phyloP scores from a whole-genome alignment of 1,140 invertebrate genomes.

The Drosophila nikananu region DNA sequence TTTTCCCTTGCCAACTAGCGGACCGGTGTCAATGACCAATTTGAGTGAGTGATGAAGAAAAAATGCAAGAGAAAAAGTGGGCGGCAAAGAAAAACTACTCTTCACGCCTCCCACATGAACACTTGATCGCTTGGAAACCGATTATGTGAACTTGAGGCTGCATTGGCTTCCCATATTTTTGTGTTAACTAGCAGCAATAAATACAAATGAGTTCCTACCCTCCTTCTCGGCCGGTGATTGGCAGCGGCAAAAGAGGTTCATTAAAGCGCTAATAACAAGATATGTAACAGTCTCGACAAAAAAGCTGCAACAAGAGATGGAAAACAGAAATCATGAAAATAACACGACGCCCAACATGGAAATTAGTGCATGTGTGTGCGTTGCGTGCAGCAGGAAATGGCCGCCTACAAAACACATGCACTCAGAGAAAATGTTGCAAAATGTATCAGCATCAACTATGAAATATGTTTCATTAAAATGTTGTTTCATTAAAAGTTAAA shows the following conservation, averaged over 20 bases:
- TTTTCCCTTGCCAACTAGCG: no score
- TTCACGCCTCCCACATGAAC: constrained; percentile 60
- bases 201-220: constrained; percentile 36
- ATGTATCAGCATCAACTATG: no score
- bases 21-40: constrained; percentile 59
- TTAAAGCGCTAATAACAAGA: constrained; percentile 72
- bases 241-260: constrained; percentile 73
- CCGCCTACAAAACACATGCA: constrained; percentile 39
- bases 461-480: not conserved
- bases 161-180: constrained; percentile 39
- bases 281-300: constrained; percentile 45
- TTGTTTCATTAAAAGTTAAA: not conserved
- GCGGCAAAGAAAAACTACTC: constrained; percentile 29
- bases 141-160: constrained; percentile 39
- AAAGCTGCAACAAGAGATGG: constrained; percentile 37
- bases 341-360: constrained; percentile 47
- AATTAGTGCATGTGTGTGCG: constrained; percentile 45
- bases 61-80: constrained; percentile 16
- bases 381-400: constrained; percentile 47
- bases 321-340: constrained; percentile 52
- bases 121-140: constrained; percentile 29
- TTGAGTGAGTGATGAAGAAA: constrained; percentile 29
- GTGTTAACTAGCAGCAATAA: constrained; percentile 55
- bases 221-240: constrained; percentile 53
- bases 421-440: not conserved